Conservation (phyloP, 2,888 invertebrate species). For the Hoplodrina blanda region DNA sequence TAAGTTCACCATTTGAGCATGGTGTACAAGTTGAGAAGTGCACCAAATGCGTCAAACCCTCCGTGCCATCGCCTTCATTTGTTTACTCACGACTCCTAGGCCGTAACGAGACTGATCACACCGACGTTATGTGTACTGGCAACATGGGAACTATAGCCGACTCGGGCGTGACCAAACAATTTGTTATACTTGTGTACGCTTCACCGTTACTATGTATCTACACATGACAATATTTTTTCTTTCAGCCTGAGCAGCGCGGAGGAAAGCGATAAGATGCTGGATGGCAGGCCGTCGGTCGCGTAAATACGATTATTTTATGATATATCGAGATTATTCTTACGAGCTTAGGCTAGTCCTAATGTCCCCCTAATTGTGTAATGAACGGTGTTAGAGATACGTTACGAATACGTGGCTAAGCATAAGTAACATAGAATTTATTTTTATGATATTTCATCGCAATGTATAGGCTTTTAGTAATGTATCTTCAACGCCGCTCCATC, state of each 20-base stretch:
- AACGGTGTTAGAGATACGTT: conserved; percentile 71
- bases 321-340: conserved; percentile 64
- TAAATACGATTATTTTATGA: conserved; percentile 69
- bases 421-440: conserved; percentile 81
- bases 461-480: conserved; percentile 57
- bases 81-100: conserved; percentile 70
- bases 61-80: conserved; percentile 73
- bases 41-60: too few species aligned
- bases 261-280: conserved; percentile 94
- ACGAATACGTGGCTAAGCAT: conserved; percentile 66
- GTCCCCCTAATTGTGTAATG: conserved; percentile 72
- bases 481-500: conserved; percentile 70
- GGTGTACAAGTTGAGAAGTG: too few species aligned
- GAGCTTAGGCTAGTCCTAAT: conserved; percentile 75
- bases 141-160: conserved; percentile 14
- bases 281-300: conserved; percentile 93
- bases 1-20: too few species aligned
- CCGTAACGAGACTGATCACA: conserved; percentile 30
- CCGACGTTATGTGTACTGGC: conserved; percentile 24
- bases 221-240: conserved; percentile 58
- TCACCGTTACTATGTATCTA: conserved; percentile 28
- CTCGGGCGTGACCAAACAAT: conserved; percentile 42
- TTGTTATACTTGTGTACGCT: conserved; percentile 42
- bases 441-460: conserved; percentile 71
- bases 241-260: conserved; percentile 92